phyloP scores from a whole-genome alignment of 2,113 vertebrate genomes.

The Burhinus oedicnemus region DNA sequence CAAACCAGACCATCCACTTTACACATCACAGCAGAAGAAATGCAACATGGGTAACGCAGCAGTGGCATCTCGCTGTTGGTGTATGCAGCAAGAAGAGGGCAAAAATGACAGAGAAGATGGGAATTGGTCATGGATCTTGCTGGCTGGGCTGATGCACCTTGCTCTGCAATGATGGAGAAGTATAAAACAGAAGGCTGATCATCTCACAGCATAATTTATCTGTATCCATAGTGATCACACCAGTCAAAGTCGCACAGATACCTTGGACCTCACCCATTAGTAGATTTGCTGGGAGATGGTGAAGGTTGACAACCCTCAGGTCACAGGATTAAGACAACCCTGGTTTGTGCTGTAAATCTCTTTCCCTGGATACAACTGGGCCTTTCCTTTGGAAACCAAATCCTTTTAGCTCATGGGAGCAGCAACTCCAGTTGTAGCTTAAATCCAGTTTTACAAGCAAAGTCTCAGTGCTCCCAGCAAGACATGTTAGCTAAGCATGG shows the following conservation, averaged over 20 bases:
- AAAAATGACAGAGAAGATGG: background rate
- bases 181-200: background rate
- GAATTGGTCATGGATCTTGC: background rate
- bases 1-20: background rate
- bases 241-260: background rate
- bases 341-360: background rate
- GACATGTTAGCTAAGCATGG: background rate
- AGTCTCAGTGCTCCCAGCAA: background rate
- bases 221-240: background rate
- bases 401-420: background rate
- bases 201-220: background rate
- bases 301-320: background rate
- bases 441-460: background rate
- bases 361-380: background rate
- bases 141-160: background rate
- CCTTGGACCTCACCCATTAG: background rate
- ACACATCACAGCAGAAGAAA: background rate
- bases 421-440: background rate
- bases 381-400: background rate
- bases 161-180: background rate
- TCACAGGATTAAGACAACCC: background rate
- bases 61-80: background rate
- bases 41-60: background rate
- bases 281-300: background rate
- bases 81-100: background rate